Base-by-base conservation (phyloP, 2,888 invertebrate genomes). In the Meta bourneti region DNA sequence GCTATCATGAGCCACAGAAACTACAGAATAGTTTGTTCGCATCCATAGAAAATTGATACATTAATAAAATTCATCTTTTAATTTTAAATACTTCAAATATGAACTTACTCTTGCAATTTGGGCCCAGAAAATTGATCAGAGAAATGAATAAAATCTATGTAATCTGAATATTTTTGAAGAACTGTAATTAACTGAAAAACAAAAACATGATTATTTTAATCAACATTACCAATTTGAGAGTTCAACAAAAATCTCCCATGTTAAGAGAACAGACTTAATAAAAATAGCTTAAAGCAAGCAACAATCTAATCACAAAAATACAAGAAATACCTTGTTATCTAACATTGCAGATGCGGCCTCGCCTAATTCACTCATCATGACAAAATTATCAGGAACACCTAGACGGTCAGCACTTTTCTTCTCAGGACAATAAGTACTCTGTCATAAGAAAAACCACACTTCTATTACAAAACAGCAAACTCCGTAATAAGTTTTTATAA, bases 71-170 rank as follows among this genome's bases (percentile, higher is more conserved):
- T 52, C 16, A 19, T 13, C 11, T 16, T 16, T 61, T 5, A 7
- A 61, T 20, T 75, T 11, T 75, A 75, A 75, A 48, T 75, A 75
- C 7, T 16, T 71, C 19, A 71, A 48, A n/a, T 51, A 52, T 52
- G n/a, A 52, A 96, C 97, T 96, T 95, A 97, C 97, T 99, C 99
- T 94, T 97, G 97, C 94, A 97, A 97, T 95, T 98, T 98, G 52
- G 96, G 96, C 70, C 99, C 99, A 93, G 97, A 97, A 95, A 97
- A 99, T 94, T 99, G 98, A 95, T 99, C 99, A 88, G 99, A 99
- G 94, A 99, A 96, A 95, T 99, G 99, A 95, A 99, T 97, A 95
- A 97, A 99, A 95, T 99, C 99, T 94, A 99, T 96, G 94, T 97
- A 96, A 92, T 97, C 96, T 94, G 97, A 96, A 95, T 97, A 98